Base-by-base conservation (phyloP, 2,113 vertebrate genomes). In the Phainopepla nitens region DNA sequence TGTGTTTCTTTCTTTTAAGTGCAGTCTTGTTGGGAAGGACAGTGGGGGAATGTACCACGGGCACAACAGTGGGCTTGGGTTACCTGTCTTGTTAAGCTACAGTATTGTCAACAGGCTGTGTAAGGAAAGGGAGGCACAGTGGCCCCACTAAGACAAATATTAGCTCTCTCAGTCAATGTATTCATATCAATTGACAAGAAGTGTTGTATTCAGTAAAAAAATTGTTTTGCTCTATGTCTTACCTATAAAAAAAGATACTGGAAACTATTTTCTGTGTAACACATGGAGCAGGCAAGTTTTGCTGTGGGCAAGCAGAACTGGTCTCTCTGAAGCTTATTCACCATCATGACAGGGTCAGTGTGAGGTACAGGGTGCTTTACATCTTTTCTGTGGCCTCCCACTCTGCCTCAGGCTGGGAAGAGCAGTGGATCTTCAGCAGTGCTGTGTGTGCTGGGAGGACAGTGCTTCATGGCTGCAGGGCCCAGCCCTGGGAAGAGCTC, bases 11-110 rank as follows among this genome's bases (percentile, higher is more conserved):
- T 72, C 12, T 51, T 77, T 77, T 31, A 35, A 41, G 45, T 15
- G 29, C 23, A 28, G 14, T 18, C 41, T 72, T 61, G 7, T 35
- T 54, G 64, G 33, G 78, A 82, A 69, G 33, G 15, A 11, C 25
- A 15, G 11, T 5, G 25, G 21, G 23, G 28, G n/a, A 53, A 24
- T 0, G 0, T 36, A 36, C 7, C 9, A 41, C 1, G 4, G 31
- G 25, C 0, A 3, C 27, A 58, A 19, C 23, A 27, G 18, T 27
- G 53, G 15, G 23, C 56, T 64, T 72, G 25, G 23, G 18, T 53
- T 80, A 12, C 6, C 2, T 11, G 31, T 31, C 24, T 14, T 41
- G 24, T 41, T 80, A n/a, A 78, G 51, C 28, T n/a, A 2, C 42
- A 19, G 23, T 20, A 9, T 65, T 89, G 68, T 33, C 23, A 25